Evolutionary conservation across 2,888 invertebrate species (phyloP), one percentile per base, ranked within the genome.

Genomic region (Pyrgus malvae): DNA sequence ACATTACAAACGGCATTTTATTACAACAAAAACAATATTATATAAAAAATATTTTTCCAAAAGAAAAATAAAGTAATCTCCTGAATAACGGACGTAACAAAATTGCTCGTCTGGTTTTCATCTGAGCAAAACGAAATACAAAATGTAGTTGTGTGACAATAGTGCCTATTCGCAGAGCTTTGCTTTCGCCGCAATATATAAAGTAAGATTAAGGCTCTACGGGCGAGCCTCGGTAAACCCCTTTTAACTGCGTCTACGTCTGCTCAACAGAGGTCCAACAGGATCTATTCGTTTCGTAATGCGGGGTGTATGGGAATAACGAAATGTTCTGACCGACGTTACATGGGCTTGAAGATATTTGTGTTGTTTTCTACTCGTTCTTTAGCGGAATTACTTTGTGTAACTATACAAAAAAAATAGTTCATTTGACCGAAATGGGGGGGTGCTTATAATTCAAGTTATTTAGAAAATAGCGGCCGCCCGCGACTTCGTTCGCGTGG

Each of bases 241-340:
- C 45, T 45, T 53, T 53, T 45, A 53, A 53, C 53, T 45, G 45
- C 44, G 38, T 53, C 29, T 53, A 42, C 29, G n/a, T 27, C 29
- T 38, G 29, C n/a, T n/a, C n/a, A n/a, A n/a, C n/a, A n/a, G n/a
- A n/a, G n/a, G n/a, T n/a, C n/a, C n/a, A n/a, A n/a, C 14, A 25
- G 42, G 27, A 27, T 14, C 29, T 38, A 37, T 38, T 45, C 25
- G 7, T 27, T 53, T 25, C 35, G 23, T 33, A 42, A 35, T 35
- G 33, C 42, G 2, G 17, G 8, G 12, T n/a, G n/a, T 42, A 35
- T 25, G 17, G 25, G 29, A n/a, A n/a, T n/a, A n/a, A n/a, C n/a
- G n/a, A n/a, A n/a, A 35, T 51, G 35, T 17, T 25, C 48, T 27
- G 35, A 16, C 14, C 37, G 25, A 27, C 16, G 27, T 48, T 11